Evolutionary conservation across 2,113 vertebrate species (phyloP).

Genomic region (Pogonocichla stellata): DNA sequence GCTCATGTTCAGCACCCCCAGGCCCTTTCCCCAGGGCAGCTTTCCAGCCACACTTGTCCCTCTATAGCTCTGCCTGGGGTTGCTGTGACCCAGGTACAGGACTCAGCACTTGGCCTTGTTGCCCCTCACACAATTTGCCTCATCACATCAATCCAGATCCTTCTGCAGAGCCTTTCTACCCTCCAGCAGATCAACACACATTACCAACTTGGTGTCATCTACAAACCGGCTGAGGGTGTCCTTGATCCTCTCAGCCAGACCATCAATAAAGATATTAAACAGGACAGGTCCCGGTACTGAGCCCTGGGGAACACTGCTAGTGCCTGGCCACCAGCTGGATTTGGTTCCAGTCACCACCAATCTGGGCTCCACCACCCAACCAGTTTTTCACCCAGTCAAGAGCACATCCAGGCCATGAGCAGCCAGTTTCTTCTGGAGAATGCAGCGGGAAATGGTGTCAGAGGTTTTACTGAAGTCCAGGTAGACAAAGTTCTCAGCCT

Average conservation of each 20-base stretch:
- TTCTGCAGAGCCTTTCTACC: not conserved
- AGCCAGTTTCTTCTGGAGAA: not conserved
- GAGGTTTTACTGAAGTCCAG: not conserved
- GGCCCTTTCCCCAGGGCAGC: not conserved
- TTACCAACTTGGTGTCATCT: accelerated
- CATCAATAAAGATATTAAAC: not conserved
- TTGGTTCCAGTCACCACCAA: not conserved
- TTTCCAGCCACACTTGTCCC: not conserved
- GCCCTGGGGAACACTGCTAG: accelerated
- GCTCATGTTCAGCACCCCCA: not conserved
- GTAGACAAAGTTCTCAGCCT: not conserved
- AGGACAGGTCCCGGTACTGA: not conserved
- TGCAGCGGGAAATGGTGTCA: not conserved
- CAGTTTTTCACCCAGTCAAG: not conserved
- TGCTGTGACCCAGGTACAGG: not conserved
- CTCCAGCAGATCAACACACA: not conserved
- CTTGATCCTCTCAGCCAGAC: not conserved
- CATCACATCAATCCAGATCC: not conserved
- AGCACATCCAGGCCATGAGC: not conserved
- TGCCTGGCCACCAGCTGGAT: accelerated
- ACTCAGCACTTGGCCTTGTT: not conserved
- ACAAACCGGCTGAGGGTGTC: not conserved
- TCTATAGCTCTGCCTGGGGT: not conserved
- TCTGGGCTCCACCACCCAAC: not conserved
- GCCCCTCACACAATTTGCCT: not conserved